A percentile compares a stretch with the other conserved stretches of the same genome.
These are phyloP conservation scores for Meiosimyza decipiens DNA, from an alignment of 2,888 invertebrate genomes.

Conservation along the genomic window DNA sequence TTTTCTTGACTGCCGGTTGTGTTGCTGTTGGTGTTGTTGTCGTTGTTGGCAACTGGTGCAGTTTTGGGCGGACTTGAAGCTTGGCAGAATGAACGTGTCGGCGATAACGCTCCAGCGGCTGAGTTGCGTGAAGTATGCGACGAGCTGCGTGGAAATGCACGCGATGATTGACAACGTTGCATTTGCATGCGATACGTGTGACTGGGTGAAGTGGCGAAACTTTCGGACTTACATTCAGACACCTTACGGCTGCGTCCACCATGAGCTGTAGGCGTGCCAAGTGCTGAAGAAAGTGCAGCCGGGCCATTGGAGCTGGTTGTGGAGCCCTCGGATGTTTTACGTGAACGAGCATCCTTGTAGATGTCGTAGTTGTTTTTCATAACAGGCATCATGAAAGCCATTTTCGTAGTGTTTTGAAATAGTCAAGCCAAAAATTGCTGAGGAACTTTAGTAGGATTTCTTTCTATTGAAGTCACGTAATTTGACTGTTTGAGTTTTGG, in stretches of 20 bases:
- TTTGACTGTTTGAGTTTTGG: too few species aligned
- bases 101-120: conserved; percentile 71
- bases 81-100: conserved; percentile 70
- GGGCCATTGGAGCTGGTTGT: conserved; percentile 50
- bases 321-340: conserved; percentile 81
- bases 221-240: conserved; percentile 67
- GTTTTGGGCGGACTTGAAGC: conserved; percentile 64
- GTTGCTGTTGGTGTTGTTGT: conserved; percentile 44
- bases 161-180: conserved; percentile 68
- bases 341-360: conserved; percentile 81
- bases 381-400: conserved; percentile 97
- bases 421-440: too few species aligned
- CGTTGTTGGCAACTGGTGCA: conserved; percentile 37
- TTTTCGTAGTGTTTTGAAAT: conserved; percentile 56
- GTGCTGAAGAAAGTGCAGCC: conserved; percentile 72
- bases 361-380: conserved; percentile 94
- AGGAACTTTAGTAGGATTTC: too few species aligned
- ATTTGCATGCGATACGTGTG: conserved; percentile 66
- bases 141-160: conserved; percentile 72
- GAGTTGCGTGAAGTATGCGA: conserved; percentile 72
- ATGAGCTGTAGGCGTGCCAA: conserved; percentile 67
- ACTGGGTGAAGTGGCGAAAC: conserved; percentile 70
- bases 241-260: conserved; percentile 69
- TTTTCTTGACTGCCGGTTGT: conserved; percentile 69
- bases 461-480: too few species aligned